Percentiles rank a stretch among this genome's conserved stretches.
phyloP scores from a whole-genome alignment of 2,888 invertebrate genomes.

The Troglohyphantes excavatus region DNA sequence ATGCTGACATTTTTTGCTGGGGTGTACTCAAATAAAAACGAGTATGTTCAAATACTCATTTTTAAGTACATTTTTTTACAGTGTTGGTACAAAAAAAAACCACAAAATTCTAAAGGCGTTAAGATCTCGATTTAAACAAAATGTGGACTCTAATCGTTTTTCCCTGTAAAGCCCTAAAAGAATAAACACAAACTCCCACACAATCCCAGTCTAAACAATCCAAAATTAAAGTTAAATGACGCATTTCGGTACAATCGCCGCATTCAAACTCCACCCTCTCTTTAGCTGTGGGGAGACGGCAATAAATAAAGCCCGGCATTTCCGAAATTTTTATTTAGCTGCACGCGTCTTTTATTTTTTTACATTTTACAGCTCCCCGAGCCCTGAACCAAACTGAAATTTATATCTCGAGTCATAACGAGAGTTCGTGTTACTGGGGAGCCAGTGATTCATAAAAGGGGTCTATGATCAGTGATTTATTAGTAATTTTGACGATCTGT shows the following conservation, averaged over 20 bases:
- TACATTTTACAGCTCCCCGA: neutral
- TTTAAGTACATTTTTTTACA: too few species aligned
- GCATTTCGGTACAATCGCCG: conserved; percentile 45
- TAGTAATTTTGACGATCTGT: conserved; percentile 36
- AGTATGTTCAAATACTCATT: too few species aligned
- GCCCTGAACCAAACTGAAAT: conserved; percentile 41
- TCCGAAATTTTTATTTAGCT: neutral
- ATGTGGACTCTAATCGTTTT: too few species aligned
- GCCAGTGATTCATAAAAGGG: conserved; percentile 26
- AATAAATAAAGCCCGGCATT: conserved; percentile 35
- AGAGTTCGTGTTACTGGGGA: conserved; percentile 12
- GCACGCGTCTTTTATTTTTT: neutral
- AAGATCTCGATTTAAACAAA: too few species aligned
- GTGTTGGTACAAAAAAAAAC: too few species aligned
- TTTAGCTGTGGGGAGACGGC: neutral
- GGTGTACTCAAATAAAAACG: too few species aligned
- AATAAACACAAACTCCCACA: too few species aligned
- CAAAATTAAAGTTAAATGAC: conserved; percentile 12
- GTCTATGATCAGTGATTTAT: conserved; percentile 40
- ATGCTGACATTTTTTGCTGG: too few species aligned
- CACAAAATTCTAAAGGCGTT: too few species aligned
- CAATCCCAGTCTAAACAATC: neutral
- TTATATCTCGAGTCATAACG: conserved; percentile 59
- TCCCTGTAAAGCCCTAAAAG: too few species aligned
- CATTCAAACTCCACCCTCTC: neutral